Evolutionary conservation across 2,797 vertebrate species (phyloP).

Genomic region (Pipistrellus kuhlii): DNA sequence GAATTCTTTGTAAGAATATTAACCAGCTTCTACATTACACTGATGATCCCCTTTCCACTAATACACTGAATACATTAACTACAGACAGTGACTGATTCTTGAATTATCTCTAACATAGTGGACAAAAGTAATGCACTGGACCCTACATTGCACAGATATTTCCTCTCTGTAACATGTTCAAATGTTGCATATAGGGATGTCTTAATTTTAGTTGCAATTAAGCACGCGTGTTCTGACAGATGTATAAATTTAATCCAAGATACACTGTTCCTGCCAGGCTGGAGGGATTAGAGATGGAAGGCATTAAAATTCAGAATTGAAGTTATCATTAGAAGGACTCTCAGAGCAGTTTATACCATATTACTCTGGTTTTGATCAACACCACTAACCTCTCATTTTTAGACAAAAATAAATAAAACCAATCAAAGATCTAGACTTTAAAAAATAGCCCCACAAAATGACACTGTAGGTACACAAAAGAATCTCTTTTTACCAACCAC

Average conservation of each 20-base stretch:
- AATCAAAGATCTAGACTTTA: neutral
- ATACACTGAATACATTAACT: conserved; percentile 71
- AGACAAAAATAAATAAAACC: conserved; percentile 39
- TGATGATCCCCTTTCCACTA: conserved; percentile 1
- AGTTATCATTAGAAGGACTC: conserved; percentile 1
- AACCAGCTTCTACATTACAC: conserved; percentile 81
- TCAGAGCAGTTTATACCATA: neutral
- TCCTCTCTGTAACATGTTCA: conserved; percentile 23
- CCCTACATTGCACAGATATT: neutral
- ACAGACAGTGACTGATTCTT: conserved; percentile 68
- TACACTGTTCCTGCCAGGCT: conserved; percentile 23
- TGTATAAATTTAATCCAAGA: conserved; percentile 26
- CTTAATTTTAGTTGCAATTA: conserved; percentile 54
- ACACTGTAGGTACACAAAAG: neutral
- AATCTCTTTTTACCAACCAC: neutral
- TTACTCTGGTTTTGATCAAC: neutral
- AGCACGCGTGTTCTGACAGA: conserved; percentile 20
- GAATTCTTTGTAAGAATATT: conserved; percentile 82
- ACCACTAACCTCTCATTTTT: conserved; percentile 20
- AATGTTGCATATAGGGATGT: conserved; percentile 40
- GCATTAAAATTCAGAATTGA: conserved; percentile 13
- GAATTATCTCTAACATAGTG: conserved; percentile 12
- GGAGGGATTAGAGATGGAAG: neutral
- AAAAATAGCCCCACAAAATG: conserved; percentile 18
- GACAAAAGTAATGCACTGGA: neutral